Evolutionary conservation across 2,797 vertebrate genomes (phyloP).

Genomic region (Cynodonichthys magdalenae): DNA sequence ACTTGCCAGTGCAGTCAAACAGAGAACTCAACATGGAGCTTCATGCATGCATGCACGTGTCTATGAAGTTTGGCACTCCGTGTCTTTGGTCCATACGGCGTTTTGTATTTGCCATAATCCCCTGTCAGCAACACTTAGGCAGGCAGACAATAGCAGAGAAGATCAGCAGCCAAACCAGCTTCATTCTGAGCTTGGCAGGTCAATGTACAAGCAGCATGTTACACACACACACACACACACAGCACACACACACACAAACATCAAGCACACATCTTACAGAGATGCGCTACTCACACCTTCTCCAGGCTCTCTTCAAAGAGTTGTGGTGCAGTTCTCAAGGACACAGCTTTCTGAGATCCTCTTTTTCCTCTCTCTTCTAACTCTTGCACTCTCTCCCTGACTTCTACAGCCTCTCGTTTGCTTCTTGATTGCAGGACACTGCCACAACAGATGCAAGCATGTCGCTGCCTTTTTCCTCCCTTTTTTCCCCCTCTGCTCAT

Average conservation of each 20-base stretch:
- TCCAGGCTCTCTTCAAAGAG: conserved; percentile 95
- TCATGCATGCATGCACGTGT: conserved; percentile 62
- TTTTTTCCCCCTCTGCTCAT: conserved; percentile 43
- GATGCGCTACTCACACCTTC: conserved; percentile 95
- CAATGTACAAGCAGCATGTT: conserved; percentile 72
- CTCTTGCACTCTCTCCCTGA: conserved; percentile 56
- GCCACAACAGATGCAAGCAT: conserved; percentile 68
- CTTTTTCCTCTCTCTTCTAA: conserved; percentile 67
- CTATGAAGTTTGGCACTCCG: conserved; percentile 76
- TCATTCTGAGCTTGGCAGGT: conserved; percentile 79
- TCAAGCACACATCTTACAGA: conserved; percentile 75
- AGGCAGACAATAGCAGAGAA: conserved; percentile 78
- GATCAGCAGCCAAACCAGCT: conserved; percentile 74
- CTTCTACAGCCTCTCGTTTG: conserved; percentile 61
- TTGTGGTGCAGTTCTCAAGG: conserved; percentile 98
- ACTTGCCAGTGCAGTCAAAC: conserved; percentile 39
- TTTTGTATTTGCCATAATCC: conserved; percentile 81
- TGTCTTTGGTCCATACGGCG: conserved; percentile 75
- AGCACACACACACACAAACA: conserved; percentile 32
- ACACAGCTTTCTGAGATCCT: conserved; percentile 89
- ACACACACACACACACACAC: conserved; percentile 52
- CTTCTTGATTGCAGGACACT: conserved; percentile 64
- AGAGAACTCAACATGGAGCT: conserved; percentile 61
- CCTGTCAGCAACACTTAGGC: conserved; percentile 81
- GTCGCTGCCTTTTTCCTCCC: conserved; percentile 57